These are phyloP conservation scores for Cephalopholis sonnerati DNA, from an alignment of 2,113 vertebrate genomes.

Conservation along the genomic window DNA sequence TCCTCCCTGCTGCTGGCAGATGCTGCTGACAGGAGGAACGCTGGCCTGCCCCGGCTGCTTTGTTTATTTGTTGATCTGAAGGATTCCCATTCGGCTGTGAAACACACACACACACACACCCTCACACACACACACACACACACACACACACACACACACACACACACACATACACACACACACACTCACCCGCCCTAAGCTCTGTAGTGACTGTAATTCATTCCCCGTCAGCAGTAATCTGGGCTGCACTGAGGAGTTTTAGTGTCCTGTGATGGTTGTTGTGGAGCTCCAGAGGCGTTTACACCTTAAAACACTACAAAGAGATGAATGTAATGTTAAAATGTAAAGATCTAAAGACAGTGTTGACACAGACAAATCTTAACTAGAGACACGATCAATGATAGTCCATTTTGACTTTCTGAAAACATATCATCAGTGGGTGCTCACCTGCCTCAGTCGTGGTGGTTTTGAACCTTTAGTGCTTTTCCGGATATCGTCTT, in stretches of 20 bases:
- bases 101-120: conserved; percentile 20
- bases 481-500: no score
- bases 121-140: conserved; percentile 8
- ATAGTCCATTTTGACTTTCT: background rate
- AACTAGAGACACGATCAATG: background rate
- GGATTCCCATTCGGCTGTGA: conserved; percentile 47
- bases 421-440: no score
- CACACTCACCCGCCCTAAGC: conserved; percentile 17
- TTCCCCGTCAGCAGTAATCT: conserved; percentile 25
- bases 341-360: background rate
- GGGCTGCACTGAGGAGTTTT: background rate
- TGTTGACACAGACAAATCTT: background rate
- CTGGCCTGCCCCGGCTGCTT: conserved; percentile 47
- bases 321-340: background rate
- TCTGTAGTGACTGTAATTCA: conserved; percentile 35
- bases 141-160: conserved; percentile 23
- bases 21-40: conserved; percentile 62
- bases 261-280: background rate
- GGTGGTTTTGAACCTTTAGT: no score
- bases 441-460: no score
- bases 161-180: conserved; percentile 7
- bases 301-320: background rate
- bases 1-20: conserved; percentile 51
- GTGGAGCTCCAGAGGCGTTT: background rate
- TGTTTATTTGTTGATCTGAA: conserved; percentile 72